Conservation (phyloP, 2,113 vertebrate genomes). For the Melozone crissalis region DNA sequence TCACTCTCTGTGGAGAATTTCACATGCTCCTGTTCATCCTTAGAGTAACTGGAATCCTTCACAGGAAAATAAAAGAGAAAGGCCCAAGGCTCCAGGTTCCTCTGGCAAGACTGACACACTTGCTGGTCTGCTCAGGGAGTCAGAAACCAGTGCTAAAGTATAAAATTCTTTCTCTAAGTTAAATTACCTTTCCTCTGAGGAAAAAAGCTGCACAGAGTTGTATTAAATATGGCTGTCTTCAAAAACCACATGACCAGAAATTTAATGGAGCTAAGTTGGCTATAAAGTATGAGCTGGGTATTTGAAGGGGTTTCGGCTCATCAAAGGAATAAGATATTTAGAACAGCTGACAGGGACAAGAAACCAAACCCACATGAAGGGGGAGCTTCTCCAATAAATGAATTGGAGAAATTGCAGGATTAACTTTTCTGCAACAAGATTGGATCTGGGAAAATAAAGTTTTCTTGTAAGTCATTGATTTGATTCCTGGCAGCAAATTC, state of each 20-base stretch:
- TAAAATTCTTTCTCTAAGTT: not conserved
- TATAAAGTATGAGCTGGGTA: not conserved
- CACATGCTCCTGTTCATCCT: not conserved
- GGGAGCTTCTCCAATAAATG: not conserved
- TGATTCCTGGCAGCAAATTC: constrained; percentile 4
- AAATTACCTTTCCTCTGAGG: not conserved
- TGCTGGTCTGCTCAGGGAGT: not conserved
- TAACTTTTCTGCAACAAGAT: not conserved
- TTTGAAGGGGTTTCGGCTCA: not conserved
- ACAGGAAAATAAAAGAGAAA: not conserved
- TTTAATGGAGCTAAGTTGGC: not conserved
- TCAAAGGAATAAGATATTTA: constrained; percentile 15
- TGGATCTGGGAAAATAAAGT: not conserved
- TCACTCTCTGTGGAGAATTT: not conserved
- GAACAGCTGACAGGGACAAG: not conserved
- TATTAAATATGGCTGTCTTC: not conserved
- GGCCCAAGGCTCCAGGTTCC: not conserved
- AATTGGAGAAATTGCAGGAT: not conserved
- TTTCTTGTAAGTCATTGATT: not conserved
- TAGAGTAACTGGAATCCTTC: not conserved
- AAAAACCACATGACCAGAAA: constrained; percentile 13
- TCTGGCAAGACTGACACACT: not conserved
- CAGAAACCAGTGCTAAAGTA: not conserved
- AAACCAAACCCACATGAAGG: not conserved
- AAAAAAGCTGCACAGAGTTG: not conserved